A percentile compares a stretch with the other conserved stretches of the same genome.
Evolutionary conservation across 2,888 invertebrate genomes (phyloP).

Genomic region (Tenthredo mesomela): DNA sequence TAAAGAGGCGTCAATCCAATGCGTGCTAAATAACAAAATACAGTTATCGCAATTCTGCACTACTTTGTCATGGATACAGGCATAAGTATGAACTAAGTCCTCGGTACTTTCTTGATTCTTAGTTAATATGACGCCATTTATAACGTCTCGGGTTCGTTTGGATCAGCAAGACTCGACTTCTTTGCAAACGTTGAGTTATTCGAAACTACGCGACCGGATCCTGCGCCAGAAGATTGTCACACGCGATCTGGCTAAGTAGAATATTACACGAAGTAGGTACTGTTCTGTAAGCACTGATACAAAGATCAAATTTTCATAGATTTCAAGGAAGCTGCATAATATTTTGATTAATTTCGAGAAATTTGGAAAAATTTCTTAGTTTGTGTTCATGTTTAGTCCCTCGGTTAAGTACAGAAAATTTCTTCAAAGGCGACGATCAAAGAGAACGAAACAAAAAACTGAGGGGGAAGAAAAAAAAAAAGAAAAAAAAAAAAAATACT

Average conservation of each 20-base stretch:
- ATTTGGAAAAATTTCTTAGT: not conserved
- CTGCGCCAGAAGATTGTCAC: conserved; percentile 2
- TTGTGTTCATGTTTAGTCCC: not conserved
- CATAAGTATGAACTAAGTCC: too few relatives aligned
- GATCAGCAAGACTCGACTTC: not conserved
- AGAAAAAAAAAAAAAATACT: not conserved
- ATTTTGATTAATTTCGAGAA: not conserved
- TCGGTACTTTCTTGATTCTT: not conserved
- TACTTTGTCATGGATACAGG: not conserved
- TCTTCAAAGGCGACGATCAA: not conserved
- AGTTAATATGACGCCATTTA: conserved; percentile 33
- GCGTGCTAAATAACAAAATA: not conserved
- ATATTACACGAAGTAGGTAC: not conserved
- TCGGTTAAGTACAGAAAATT: not conserved
- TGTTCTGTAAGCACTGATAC: not conserved
- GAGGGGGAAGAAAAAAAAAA: not conserved
- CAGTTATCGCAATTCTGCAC: not conserved
- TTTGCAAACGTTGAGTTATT: conserved; percentile 22
- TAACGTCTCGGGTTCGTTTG: conserved; percentile 26
- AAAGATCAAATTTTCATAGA: not conserved
- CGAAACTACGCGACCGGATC: conserved; percentile 21
- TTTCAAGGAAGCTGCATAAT: not conserved
- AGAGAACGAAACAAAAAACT: not conserved
- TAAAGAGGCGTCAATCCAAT: not conserved
- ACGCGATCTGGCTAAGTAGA: not conserved